Conservation (phyloP, 2,888 invertebrate species). For the Dolichomitus sp. region DNA sequence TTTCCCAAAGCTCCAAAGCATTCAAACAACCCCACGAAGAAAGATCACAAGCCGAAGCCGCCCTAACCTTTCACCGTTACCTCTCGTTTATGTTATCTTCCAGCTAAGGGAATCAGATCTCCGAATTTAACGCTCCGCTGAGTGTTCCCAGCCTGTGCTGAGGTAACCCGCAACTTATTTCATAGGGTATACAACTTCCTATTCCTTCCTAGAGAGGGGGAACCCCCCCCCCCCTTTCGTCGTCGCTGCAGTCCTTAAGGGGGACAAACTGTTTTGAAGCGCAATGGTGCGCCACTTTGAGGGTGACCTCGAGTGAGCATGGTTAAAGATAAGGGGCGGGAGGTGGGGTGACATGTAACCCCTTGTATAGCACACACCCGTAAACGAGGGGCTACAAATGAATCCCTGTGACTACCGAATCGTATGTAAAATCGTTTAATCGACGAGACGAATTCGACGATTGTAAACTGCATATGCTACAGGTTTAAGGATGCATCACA, state of each 20-base stretch:
- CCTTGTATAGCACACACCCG: slow-evolving; percentile 5
- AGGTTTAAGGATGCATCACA: slow-evolving; percentile 11
- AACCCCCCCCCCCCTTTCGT: neutral
- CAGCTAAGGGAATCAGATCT: slow-evolving; percentile 58
- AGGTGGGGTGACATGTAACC: slow-evolving; percentile 29
- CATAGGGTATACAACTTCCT: slow-evolving; percentile 15
- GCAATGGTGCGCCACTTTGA: slow-evolving; percentile 59
- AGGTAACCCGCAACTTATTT: slow-evolving; percentile 31
- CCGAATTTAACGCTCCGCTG: slow-evolving; percentile 62
- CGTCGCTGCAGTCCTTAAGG: slow-evolving; percentile 13
- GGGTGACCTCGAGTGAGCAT: slow-evolving; percentile 47
- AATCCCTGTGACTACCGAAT: slow-evolving; percentile 48
- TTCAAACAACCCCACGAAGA: slow-evolving; percentile 32
- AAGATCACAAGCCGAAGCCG: slow-evolving; percentile 60
- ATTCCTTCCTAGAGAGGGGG: neutral
- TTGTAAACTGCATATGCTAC: slow-evolving; percentile 26
- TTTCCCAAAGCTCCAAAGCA: slow-evolving; percentile 12
- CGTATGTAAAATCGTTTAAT: slow-evolving; percentile 57
- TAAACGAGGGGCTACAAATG: slow-evolving; percentile 47
- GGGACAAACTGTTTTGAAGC: slow-evolving; percentile 49
- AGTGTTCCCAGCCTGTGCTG: slow-evolving; percentile 27
- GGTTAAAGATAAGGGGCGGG: slow-evolving; percentile 31
- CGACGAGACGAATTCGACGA: slow-evolving; percentile 47
- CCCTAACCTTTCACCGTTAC: slow-evolving; percentile 33
- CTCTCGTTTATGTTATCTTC: slow-evolving; percentile 63